Evolutionary conservation across 2,888 invertebrate species (phyloP).

Genomic region (Cantharis lateralis): DNA sequence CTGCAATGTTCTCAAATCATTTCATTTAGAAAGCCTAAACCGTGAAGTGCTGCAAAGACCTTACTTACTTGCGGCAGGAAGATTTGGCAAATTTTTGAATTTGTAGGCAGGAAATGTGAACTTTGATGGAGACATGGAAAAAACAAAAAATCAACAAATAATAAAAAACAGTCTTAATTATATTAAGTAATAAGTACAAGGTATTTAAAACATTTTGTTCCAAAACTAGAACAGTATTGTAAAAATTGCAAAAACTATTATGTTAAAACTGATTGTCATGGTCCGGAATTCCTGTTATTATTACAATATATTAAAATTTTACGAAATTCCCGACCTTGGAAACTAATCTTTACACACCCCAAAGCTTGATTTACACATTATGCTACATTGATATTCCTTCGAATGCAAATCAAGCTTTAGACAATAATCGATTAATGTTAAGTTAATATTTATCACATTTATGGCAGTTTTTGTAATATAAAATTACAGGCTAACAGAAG

Average conservation of each 20-base stretch:
- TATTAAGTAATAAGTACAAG: not conserved
- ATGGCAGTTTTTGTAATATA: not conserved
- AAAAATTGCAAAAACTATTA: not conserved
- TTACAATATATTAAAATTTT: no score
- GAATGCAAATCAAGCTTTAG: not conserved
- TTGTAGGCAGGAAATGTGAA: no score
- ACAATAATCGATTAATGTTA: not conserved
- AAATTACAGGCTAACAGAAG: conserved; percentile 35
- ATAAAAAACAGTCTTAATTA: not conserved
- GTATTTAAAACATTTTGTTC: not conserved
- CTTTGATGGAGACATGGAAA: no score
- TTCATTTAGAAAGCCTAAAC: no score
- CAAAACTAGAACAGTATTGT: not conserved
- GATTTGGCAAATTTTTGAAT: no score
- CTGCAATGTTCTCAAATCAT: not conserved
- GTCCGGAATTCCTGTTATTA: no score
- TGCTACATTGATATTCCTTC: not conserved
- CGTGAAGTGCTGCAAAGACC: no score
- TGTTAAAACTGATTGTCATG: not conserved
- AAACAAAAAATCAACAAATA: not conserved
- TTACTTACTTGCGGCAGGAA: no score
- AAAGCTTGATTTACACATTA: no score
- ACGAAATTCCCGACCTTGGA: no score
- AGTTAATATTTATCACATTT: not conserved
- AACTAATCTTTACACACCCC: not conserved